These are phyloP conservation scores for Scaptodrosophila latifasciaeformis DNA, from an alignment of 2,888 invertebrate genomes.

Conservation along the genomic window DNA sequence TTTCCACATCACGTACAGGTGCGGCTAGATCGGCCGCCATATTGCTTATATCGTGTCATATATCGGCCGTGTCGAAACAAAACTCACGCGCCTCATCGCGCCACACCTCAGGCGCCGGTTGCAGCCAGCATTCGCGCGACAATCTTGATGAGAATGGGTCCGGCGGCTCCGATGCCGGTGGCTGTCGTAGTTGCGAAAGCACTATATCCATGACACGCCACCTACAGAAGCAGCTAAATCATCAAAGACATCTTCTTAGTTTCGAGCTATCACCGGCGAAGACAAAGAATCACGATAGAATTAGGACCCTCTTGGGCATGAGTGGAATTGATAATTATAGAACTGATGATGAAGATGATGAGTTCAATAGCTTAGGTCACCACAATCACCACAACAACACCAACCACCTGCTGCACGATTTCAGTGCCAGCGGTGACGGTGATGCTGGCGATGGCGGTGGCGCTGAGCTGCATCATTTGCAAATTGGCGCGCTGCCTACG, in stretches of 20 bases:
- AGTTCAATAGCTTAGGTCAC: conserved; percentile 46
- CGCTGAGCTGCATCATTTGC: conserved; percentile 72
- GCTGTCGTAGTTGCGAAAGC: conserved; percentile 73
- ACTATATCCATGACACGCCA: conserved; percentile 75
- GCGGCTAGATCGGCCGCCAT: conserved; percentile 94
- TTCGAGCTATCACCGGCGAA: conserved; percentile 75
- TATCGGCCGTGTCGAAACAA: conserved; percentile 78
- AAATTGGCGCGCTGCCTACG: conserved; percentile 75
- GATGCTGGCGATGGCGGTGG: conserved; percentile 58
- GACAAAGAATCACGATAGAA: conserved; percentile 74
- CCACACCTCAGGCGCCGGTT: conserved; percentile 72
- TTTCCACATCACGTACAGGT: conserved; percentile 92
- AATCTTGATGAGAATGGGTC: conserved; percentile 74
- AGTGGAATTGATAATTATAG: conserved; percentile 72
- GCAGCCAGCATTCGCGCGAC: conserved; percentile 72
- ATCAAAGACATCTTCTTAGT: conserved; percentile 75
- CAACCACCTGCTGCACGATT: conserved; percentile 19
- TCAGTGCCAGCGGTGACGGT: conserved; percentile 22
- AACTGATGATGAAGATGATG: conserved; percentile 66
- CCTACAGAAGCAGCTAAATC: conserved; percentile 75
- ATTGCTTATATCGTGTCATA: conserved; percentile 94
- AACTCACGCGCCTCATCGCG: conserved; percentile 70
- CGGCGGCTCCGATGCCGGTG: conserved; percentile 50
- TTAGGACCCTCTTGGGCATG: conserved; percentile 74
- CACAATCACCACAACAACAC: conserved; percentile 13